Conservation (phyloP, 2,797 vertebrate genomes). For the Tokudaia muenninki region DNA sequence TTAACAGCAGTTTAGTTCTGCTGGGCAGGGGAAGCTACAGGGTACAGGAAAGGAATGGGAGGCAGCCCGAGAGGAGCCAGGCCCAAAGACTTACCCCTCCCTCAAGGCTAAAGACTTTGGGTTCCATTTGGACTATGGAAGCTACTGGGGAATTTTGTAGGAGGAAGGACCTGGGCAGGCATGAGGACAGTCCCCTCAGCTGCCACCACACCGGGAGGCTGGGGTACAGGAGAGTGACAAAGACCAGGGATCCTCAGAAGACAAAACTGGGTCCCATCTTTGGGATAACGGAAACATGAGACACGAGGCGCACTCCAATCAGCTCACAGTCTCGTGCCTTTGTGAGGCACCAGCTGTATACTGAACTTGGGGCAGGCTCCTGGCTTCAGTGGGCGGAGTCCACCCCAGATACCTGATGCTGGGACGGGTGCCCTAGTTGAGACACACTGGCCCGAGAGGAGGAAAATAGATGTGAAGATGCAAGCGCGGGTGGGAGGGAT, state of each 20-base stretch:
- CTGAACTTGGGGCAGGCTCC: too few relatives aligned
- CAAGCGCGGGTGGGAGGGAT: not conserved
- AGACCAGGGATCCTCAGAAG: not conserved
- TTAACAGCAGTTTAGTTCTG: accelerated
- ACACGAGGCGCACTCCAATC: not conserved
- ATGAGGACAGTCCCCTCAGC: too few relatives aligned
- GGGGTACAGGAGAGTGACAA: not conserved
- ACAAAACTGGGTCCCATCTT: accelerated
- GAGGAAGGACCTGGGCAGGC: too few relatives aligned
- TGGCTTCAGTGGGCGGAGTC: not conserved
- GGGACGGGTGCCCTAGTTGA: not conserved
- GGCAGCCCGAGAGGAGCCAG: not conserved
- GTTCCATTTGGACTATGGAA: not conserved
- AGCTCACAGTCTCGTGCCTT: not conserved
- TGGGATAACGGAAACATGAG: not conserved
- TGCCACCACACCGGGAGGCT: not conserved
- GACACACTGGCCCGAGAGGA: constrained; percentile 18
- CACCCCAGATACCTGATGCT: not conserved
- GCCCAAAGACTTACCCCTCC: not conserved
- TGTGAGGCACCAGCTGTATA: not conserved
- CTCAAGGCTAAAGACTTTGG: not conserved
- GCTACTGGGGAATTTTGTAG: not conserved
- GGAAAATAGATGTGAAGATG: constrained; percentile 67
- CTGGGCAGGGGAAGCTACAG: not conserved
- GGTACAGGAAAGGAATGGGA: not conserved